Evolutionary conservation across 2,888 invertebrate species (phyloP).

Genomic region (Dryobota labecula): DNA sequence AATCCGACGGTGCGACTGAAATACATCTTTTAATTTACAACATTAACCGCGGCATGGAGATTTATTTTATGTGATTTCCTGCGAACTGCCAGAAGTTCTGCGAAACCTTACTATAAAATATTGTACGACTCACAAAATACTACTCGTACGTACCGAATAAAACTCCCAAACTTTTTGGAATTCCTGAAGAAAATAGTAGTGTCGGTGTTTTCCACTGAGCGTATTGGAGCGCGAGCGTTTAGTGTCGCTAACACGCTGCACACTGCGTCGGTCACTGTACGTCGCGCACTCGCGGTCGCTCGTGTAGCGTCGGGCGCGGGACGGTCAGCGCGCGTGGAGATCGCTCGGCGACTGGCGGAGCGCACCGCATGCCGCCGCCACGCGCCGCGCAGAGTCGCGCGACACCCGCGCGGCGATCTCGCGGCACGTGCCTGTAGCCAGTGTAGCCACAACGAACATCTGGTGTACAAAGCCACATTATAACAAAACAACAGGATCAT

Average conservation of each 20-base stretch:
- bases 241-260: slow-evolving; percentile 26
- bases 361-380: slow-evolving; percentile 8
- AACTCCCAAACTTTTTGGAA: slow-evolving; percentile 43
- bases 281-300: slow-evolving; percentile 3
- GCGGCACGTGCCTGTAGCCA: slow-evolving; percentile 6
- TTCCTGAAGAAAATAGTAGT: slow-evolving; percentile 25
- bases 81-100: slow-evolving; percentile 36
- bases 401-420: neutral
- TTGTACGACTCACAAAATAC: slow-evolving; percentile 25
- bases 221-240: slow-evolving; percentile 51
- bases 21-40: slow-evolving; percentile 64
- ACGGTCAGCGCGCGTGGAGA: slow-evolving; percentile 49
- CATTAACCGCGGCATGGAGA: slow-evolving; percentile 43
- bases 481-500: too few relatives aligned
- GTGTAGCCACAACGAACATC: slow-evolving; percentile 30
- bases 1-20: slow-evolving; percentile 33
- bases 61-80: slow-evolving; percentile 62
- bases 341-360: slow-evolving; percentile 51
- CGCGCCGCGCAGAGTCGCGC: slow-evolving; percentile 6
- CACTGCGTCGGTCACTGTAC: slow-evolving; percentile 19
- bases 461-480: neutral
- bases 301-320: slow-evolving; percentile 15
- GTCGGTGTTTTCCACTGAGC: slow-evolving; percentile 8
- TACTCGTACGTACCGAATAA: slow-evolving; percentile 47
- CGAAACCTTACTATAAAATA: slow-evolving; percentile 31